phyloP scores from a whole-genome alignment of 2,888 invertebrate species.

The Neoitamus cyanurus region DNA sequence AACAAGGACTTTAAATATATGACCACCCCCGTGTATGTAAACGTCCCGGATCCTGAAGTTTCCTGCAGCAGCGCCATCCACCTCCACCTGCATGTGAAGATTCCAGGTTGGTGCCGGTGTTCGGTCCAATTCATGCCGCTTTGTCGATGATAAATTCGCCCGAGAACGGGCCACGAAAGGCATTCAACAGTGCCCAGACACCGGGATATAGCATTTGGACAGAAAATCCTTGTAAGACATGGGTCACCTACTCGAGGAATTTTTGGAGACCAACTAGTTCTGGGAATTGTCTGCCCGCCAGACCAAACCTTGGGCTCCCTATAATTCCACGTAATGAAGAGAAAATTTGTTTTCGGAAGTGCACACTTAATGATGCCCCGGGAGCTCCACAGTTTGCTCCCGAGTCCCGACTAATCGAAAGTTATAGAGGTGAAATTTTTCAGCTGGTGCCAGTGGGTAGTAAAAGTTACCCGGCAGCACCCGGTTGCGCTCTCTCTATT shows the following conservation, averaged over 20 bases:
- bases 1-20: conserved; percentile 56
- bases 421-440: conserved; percentile 32
- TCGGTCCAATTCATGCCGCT: conserved; percentile 33
- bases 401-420: conserved; percentile 32
- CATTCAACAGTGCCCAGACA: conserved; percentile 15
- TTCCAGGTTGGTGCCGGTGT: conserved; percentile 27
- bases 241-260: conserved; percentile 37
- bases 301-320: background rate
- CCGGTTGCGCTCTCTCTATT: background rate
- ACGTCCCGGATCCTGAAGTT: conserved; percentile 20
- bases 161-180: background rate
- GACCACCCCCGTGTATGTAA: conserved; percentile 27
- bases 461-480: background rate
- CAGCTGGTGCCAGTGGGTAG: background rate
- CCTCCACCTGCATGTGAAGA: background rate
- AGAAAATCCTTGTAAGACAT: conserved; percentile 26
- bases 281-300: conserved; percentile 26
- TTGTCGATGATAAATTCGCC: conserved; percentile 39
- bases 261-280: background rate
- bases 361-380: conserved; percentile 27
- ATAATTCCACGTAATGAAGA: conserved; percentile 35
- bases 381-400: conserved; percentile 28
- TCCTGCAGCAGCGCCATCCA: background rate
- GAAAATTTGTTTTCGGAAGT: conserved; percentile 38
- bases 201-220: background rate